A percentile compares a stretch with the other conserved stretches of the same genome.
phyloP scores from a whole-genome alignment of 2,888 invertebrate species.

The Uropetala carovei region DNA sequence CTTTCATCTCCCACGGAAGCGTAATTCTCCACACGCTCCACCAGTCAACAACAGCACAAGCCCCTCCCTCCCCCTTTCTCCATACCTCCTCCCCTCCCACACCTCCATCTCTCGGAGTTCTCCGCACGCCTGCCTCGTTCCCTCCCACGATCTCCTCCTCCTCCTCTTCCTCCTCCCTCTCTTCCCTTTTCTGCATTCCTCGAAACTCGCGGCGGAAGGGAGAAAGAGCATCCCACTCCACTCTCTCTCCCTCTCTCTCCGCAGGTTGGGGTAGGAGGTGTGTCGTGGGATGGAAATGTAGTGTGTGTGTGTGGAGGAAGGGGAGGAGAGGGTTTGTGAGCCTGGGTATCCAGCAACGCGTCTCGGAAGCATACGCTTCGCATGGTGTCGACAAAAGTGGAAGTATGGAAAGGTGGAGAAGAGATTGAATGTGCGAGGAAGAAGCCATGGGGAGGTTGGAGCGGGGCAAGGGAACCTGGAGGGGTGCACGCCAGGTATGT shows the following conservation, averaged over 20 bases:
- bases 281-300: neutral
- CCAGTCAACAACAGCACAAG: constrained; percentile 55
- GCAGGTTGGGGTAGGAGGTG: neutral
- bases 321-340: neutral
- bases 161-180: neutral
- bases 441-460: neutral
- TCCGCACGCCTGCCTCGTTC: neutral
- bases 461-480: neutral
- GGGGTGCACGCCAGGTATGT: neutral
- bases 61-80: neutral
- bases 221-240: neutral
- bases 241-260: neutral
- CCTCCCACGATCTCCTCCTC: neutral
- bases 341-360: neutral
- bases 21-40: constrained; percentile 60
- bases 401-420: constrained; percentile 36
- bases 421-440: constrained; percentile 47
- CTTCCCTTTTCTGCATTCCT: constrained; percentile 33
- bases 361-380: constrained; percentile 49
- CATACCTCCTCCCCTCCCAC: neutral
- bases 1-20: constrained; percentile 57
- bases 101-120: neutral
- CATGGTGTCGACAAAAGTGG: constrained; percentile 59
- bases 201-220: constrained; percentile 6
- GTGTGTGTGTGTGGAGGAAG: neutral